Evolutionary conservation across 2,113 vertebrate species (phyloP).

Genomic region (Amphiprion percula): DNA sequence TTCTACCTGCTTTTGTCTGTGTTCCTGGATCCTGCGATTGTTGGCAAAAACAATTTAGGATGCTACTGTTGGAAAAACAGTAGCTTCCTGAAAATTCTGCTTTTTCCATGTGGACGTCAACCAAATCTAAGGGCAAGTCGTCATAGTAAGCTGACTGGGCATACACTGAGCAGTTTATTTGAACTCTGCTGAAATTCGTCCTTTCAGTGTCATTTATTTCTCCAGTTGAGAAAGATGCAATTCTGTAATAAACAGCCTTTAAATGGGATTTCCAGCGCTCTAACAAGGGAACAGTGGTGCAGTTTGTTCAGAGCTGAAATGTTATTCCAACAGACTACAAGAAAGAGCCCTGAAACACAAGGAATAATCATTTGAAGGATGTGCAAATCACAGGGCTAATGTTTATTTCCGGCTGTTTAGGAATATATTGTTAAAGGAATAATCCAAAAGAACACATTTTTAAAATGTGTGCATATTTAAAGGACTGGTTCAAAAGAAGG

Average conservation of each 20-base stretch:
- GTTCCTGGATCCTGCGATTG: not conserved
- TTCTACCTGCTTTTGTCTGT: not conserved
- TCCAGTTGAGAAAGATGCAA: constrained; percentile 23
- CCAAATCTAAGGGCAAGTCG: not conserved
- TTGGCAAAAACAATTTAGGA: not conserved
- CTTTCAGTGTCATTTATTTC: constrained; percentile 42
- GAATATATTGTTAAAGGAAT: too few species aligned
- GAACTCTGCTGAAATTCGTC: not conserved
- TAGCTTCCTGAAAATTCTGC: not conserved
- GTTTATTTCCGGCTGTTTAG: constrained; percentile 15
- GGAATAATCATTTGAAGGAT: constrained; percentile 5
- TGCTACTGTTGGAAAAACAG: constrained; percentile 16
- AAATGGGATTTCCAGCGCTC: constrained; percentile 22
- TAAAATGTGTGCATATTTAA: too few species aligned
- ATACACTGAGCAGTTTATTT: constrained; percentile 5
- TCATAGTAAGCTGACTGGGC: not conserved
- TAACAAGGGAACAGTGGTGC: constrained; percentile 12
- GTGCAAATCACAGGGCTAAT: not conserved
- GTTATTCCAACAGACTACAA: constrained; percentile 12
- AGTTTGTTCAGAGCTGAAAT: constrained; percentile 24
- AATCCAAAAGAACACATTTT: too few species aligned
- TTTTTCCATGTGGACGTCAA: not conserved
- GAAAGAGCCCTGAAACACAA: constrained; percentile 21
- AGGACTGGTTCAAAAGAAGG: too few species aligned
- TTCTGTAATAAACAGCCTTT: constrained; percentile 25